A percentile compares a stretch with the other conserved stretches of the same genome.
Evolutionary conservation across 1,140 invertebrate genomes (phyloP).

Genomic region (Cecropterus lyciades): DNA sequence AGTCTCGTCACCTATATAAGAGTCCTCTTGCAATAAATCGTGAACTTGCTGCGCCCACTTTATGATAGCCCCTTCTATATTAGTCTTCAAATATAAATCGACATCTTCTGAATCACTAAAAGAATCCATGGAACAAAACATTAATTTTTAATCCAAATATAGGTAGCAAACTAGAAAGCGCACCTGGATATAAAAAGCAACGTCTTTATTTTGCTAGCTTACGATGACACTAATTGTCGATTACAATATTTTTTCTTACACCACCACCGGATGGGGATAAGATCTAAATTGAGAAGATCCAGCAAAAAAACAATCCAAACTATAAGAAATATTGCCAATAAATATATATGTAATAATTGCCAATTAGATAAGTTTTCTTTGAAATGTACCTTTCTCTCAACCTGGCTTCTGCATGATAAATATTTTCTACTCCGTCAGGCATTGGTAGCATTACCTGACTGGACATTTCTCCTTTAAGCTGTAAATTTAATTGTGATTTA

Average conservation of each 20-base stretch:
- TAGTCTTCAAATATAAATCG: constrained; percentile 88
- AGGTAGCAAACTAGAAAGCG: too few relatives aligned
- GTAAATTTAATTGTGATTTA: constrained; percentile 26
- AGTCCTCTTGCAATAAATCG: constrained; percentile 91
- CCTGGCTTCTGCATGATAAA: constrained; percentile 86
- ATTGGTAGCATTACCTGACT: constrained; percentile 89
- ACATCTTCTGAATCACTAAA: constrained; percentile 82
- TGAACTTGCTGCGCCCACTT: constrained; percentile 92
- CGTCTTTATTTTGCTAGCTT: too few relatives aligned
- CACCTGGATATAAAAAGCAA: too few relatives aligned
- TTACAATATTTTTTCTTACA: too few relatives aligned
- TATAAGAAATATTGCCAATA: too few relatives aligned
- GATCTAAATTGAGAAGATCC: too few relatives aligned
- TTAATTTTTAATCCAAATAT: neutral
- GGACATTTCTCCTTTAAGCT: constrained; percentile 85
- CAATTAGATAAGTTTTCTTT: too few relatives aligned
- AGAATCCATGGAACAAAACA: neutral
- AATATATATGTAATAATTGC: too few relatives aligned
- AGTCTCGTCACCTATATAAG: constrained; percentile 77
- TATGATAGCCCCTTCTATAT: constrained; percentile 92
- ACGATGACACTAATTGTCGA: too few relatives aligned
- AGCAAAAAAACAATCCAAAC: too few relatives aligned
- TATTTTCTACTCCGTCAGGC: constrained; percentile 89
- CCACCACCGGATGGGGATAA: too few relatives aligned
- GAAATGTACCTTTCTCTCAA: constrained; percentile 86